phyloP scores from a whole-genome alignment of 1,140 invertebrate species.

The Procambarus virginalis region DNA sequence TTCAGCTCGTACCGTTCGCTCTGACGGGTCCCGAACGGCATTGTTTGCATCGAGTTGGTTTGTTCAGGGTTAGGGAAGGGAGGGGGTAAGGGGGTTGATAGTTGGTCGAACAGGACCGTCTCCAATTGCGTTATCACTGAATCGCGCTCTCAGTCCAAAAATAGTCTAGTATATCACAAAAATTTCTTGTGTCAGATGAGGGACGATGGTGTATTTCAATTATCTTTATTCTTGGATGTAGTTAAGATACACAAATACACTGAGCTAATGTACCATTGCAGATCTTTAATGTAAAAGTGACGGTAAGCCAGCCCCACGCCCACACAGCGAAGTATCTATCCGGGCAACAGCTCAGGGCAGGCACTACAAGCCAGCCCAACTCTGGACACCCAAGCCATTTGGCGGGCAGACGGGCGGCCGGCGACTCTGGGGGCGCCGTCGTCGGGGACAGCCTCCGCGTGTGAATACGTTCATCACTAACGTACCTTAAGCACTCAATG shows the following conservation, averaged over 20 bases:
- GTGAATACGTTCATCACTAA: not conserved
- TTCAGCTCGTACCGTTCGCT: conserved; percentile 60
- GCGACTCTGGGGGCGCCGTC: not conserved
- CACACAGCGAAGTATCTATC: not conserved
- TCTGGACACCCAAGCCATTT: not conserved
- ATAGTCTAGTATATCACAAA: not conserved
- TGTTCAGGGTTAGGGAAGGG: not conserved
- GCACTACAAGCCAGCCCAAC: not conserved
- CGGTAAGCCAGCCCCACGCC: not conserved
- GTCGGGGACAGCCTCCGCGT: not conserved
- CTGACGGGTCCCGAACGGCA: conserved; percentile 48
- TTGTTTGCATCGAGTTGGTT: not conserved
- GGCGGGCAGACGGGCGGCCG: not conserved
- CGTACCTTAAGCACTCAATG: too few relatives aligned
- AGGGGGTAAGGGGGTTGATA: not conserved
- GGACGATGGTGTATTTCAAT: not conserved
- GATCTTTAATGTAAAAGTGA: not conserved
- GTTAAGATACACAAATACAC: not conserved
- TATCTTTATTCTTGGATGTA: not conserved
- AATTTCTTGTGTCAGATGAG: not conserved
- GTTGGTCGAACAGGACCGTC: not conserved
- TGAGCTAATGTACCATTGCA: not conserved
- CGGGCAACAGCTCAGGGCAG: not conserved
- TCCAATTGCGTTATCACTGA: not conserved
- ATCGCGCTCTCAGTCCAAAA: too few relatives aligned